phyloP scores from a whole-genome alignment of 2,797 vertebrate species.

The Pipistrellus kuhlii region DNA sequence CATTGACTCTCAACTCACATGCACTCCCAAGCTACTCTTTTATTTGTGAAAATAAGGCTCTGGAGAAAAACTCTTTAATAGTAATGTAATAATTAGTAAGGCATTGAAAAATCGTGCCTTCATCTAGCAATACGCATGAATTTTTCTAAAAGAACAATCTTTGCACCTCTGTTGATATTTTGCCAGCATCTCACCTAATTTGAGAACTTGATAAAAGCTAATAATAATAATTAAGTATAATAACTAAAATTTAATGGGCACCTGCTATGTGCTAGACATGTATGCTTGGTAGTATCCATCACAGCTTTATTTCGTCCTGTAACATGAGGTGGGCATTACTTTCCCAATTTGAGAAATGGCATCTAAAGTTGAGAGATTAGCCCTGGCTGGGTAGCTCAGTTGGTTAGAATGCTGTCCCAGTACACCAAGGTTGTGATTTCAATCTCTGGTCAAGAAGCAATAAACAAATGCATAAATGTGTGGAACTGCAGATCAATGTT shows the following conservation, averaged over 20 bases:
- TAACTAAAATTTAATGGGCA: constrained; percentile 5
- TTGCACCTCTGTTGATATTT: background rate
- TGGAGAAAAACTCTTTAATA: background rate
- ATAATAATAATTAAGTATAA: background rate
- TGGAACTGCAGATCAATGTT: background rate
- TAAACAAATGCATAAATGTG: background rate
- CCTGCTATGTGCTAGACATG: background rate
- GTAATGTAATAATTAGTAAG: background rate
- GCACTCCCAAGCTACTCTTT: background rate
- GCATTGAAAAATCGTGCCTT: background rate
- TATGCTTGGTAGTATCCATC: background rate
- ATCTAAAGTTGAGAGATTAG: background rate
- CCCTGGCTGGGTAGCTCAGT: background rate
- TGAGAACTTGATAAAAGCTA: background rate
- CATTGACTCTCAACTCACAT: background rate
- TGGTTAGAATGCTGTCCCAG: background rate
- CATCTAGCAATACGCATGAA: background rate
- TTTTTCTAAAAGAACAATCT: background rate
- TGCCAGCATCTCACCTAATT: background rate
- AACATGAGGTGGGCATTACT: background rate
- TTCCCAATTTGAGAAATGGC: background rate
- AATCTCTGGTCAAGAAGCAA: background rate
- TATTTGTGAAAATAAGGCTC: constrained; percentile 27
- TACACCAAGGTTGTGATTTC: background rate
- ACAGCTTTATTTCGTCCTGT: background rate